phyloP scores from a whole-genome alignment of 2,113 vertebrate species.

The Daboia siamensis region DNA sequence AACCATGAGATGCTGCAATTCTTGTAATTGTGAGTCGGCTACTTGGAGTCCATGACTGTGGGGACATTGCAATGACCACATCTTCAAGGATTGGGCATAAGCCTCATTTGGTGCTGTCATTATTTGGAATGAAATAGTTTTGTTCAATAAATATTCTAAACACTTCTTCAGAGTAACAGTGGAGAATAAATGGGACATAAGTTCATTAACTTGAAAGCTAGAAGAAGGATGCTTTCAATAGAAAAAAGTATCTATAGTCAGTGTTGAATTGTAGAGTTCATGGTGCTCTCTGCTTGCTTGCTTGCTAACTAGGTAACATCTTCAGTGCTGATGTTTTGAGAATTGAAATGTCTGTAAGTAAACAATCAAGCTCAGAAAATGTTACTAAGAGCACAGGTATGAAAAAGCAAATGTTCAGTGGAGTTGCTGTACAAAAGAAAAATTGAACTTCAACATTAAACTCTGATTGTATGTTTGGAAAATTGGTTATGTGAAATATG shows the following conservation, averaged over 20 bases:
- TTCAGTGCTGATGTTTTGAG: neutral
- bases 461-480: neutral
- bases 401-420: neutral
- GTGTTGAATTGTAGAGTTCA: neutral
- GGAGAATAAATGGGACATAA: neutral
- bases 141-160: neutral
- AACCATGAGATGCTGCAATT: neutral
- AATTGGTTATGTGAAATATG: neutral
- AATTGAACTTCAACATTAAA: neutral
- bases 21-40: neutral
- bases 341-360: neutral
- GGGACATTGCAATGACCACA: neutral
- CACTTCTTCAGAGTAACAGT: neutral
- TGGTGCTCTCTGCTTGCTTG: neutral
- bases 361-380: neutral
- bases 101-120: neutral
- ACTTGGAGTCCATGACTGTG: neutral
- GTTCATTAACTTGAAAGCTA: neutral
- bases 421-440: neutral
- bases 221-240: neutral
- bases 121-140: neutral
- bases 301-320: neutral
- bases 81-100: neutral
- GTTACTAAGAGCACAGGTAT: neutral
- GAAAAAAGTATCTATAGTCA: neutral